Evolutionary conservation across 2,888 invertebrate genomes (phyloP), one percentile per base, ranked within the genome.

Genomic region (Taenaris catops): DNA sequence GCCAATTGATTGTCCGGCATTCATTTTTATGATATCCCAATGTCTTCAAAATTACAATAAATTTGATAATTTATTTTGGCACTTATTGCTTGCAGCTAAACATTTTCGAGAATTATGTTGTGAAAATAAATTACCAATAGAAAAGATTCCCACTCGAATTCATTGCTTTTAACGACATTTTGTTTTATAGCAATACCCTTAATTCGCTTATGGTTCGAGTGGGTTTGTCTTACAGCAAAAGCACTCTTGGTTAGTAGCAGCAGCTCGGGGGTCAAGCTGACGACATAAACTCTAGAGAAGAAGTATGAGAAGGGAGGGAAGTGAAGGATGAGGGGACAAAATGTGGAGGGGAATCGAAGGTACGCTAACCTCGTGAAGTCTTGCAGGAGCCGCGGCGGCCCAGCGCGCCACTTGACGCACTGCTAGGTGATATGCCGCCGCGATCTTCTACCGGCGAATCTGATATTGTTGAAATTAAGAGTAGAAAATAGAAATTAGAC

Each of bases 341-440:
- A n/a, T n/a, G n/a, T 29, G 38, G 25, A 39, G 14, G 44, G 29
- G 28, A 19, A 7, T 2, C n/a, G 19, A 19, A 19, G 17, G 3
- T 51, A n/a, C n/a, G n/a, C 91, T 88, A 78, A 95, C 95, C 95
- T 92, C 95, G 87, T 53, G 94, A 94, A 34, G 94, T 94, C 87
- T 95, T 95, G 88, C 95, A 95, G 23, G 95, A 95, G 75, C 95
- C 94, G 58, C 95, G 91, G 17, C 95, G 90, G 41, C 93, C 95
- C 48, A 95, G 88, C 51, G 92, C 91, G 41, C 89, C 90, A 70
- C 89, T 89, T 44, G 88, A 88, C 53, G 89, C 90, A 52, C 91
- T 91, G 63, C 91, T 90, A 8, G 93, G 93, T 0, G 93, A 93
- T 73, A 91, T 90, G 41, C 91, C 92, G 64, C 93, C 89, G 61